Evolutionary conservation across 2,113 vertebrate genomes (phyloP).

Genomic region (Lophochroa leadbeateri): DNA sequence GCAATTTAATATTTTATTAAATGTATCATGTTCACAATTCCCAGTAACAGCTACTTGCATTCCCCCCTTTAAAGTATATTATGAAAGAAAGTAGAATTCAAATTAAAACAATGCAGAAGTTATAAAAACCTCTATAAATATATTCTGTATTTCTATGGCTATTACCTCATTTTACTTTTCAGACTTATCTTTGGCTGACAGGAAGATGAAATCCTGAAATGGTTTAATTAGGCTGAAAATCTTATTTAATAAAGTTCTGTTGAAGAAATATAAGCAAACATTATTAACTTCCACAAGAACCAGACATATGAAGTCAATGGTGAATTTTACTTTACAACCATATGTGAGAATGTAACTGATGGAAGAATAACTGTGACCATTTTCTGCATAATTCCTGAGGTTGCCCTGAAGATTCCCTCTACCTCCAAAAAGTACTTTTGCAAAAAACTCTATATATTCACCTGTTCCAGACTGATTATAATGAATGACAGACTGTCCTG

Average conservation of each 20-base stretch:
- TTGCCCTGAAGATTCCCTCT: background rate
- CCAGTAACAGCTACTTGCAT: background rate
- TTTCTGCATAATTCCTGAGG: background rate
- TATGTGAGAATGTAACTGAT: background rate
- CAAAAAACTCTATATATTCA: background rate
- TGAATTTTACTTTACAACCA: background rate
- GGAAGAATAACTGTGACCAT: background rate
- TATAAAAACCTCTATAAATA: background rate
- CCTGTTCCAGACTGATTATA: fast-evolving
- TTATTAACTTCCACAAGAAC: background rate
- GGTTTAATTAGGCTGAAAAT: conserved; percentile 58
- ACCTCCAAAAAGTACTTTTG: background rate
- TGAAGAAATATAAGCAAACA: background rate
- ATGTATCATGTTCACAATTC: background rate
- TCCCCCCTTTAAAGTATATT: background rate
- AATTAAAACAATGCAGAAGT: conserved; percentile 43
- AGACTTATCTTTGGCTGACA: conserved; percentile 43
- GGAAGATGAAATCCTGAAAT: conserved; percentile 29
- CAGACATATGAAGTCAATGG: background rate
- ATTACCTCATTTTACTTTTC: conserved; percentile 28
- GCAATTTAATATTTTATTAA: background rate
- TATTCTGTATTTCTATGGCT: background rate
- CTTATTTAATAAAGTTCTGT: conserved; percentile 31
- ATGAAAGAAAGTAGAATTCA: conserved; percentile 7
- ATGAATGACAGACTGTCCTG: background rate